These are phyloP conservation scores for Luperina testacea DNA, from an alignment of 2,888 invertebrate species.

Conservation along the genomic window DNA sequence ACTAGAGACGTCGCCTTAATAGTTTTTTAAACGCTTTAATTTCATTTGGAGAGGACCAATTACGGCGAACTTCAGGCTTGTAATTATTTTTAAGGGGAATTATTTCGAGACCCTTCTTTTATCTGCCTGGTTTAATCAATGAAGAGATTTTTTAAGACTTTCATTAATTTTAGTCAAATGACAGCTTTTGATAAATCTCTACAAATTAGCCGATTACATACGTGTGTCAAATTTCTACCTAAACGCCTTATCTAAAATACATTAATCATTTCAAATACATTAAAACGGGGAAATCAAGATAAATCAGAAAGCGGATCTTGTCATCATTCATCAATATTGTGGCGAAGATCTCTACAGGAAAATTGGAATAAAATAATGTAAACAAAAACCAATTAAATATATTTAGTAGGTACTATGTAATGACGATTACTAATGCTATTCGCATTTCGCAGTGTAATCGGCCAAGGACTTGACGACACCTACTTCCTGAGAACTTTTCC, in stretches of 20 bases:
- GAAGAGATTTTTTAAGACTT: neutral
- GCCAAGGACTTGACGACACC: slow-evolving; percentile 38
- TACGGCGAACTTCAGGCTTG: neutral
- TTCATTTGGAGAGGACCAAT: slow-evolving; percentile 12
- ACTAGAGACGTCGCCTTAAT: slow-evolving; percentile 46
- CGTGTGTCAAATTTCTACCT: slow-evolving; percentile 18
- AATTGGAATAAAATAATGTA: slow-evolving; percentile 15
- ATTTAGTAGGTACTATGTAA: slow-evolving; percentile 11
- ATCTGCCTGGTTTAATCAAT: neutral
- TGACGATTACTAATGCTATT: slow-evolving; percentile 37
- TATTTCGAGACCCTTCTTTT: neutral
- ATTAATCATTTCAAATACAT: slow-evolving; percentile 51
- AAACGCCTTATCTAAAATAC: slow-evolving; percentile 47
- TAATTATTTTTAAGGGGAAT: slow-evolving; percentile 8
- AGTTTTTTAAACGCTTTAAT: slow-evolving; percentile 32
- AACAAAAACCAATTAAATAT: slow-evolving; percentile 1
- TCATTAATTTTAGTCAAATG: neutral
- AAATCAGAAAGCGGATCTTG: slow-evolving; percentile 43
- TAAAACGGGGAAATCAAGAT: slow-evolving; percentile 32
- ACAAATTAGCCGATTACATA: slow-evolving; percentile 30
- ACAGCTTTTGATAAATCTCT: slow-evolving; percentile 21
- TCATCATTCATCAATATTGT: slow-evolving; percentile 21
- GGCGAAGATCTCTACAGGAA: slow-evolving; percentile 26
- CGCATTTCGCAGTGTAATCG: slow-evolving; percentile 36
- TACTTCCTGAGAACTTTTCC: slow-evolving; percentile 55